Base-by-base conservation (phyloP, 2,797 vertebrate species). In the Enteromius radiatus region DNA sequence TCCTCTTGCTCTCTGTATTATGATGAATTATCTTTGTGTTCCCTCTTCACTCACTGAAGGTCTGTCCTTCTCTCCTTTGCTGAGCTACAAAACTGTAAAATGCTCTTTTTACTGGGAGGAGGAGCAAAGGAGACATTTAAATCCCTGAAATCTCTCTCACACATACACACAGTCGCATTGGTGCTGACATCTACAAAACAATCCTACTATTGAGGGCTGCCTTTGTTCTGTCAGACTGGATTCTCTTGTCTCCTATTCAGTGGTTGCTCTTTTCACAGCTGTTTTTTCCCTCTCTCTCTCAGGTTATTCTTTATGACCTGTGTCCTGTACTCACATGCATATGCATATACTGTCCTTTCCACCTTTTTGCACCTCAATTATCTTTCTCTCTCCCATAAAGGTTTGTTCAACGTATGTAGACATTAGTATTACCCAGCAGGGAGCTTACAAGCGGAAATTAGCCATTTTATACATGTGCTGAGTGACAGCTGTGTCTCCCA, bases 401-500 rank as follows among this genome's bases (percentile, higher is more conserved):
- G 67, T 54, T 23, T 70, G 78, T 45, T 54, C 78, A 70, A 71
- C 76, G 67, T 64, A 76, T 38, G 47, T 75, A 59, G 74, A 85
- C 76, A 85, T 84, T 67, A 76, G 41, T 86, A 88, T 88, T 89
- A 71, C 87, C 88, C 91, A 85, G 87, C 84, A 59, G 90, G 83
- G 84, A 86, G 83, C 85, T 90, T 87, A 92, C 91, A 92, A 89
- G 90, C 93, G 90, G 92, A 94, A 95, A 95, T 94, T 91, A 94
- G 92, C 89, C 85, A 85, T 89, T 89, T 45, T 86, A 91, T 92
- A 91, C 56, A 64, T 92, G 88, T 89, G 84, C 91, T 93, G 92
- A 94, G 89, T 94, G 93, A 93, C 94, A 95, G 94, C 92, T 94
- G 92, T 93, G 93, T 91, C 91, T 93, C 76, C 92, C 92, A 84